Evolutionary conservation across 2,797 vertebrate species (phyloP), one percentile per base, ranked within the genome.

Genomic region (Merluccius polli): DNA sequence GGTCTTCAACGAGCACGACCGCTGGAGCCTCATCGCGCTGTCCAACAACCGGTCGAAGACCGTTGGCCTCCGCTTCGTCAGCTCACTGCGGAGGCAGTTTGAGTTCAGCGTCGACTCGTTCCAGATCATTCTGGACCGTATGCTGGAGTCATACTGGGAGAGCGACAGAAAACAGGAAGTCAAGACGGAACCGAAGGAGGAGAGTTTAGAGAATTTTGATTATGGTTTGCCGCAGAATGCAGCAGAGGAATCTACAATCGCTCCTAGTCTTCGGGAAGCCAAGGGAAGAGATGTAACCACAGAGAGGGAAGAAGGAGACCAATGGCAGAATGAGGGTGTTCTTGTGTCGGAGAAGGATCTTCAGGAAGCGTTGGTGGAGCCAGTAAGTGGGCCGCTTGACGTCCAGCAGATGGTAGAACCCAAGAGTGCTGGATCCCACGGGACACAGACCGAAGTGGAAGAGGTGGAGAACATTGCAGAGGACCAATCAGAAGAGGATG

Each of bases 51-150:
- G 93, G 0, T 96, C 97, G 7, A 98, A 98, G 84, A 98, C 98
- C 0, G 93, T 99, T 70, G 98, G 96, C 74, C 91, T 99, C 18
- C 94, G 98, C 81, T 99, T 99, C 0, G 97, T 99, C 48, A 95
- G 93, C 84, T 96, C 96, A 0, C 93, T 99, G 11, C 91, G 95
- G 8, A 92, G 97, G 31, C 97, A 99, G 89, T 99, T 99, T 83
- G 97, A 99, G 90, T 99, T 99, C 82, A 99, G 98, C 0, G 97
- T 99, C 24, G 98, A 99, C 88, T 99, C 98, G 59, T 99, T 99
- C 90, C 98, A 99, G 80, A 98, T 99, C 72, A 90, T 96, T 74
- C 90, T 99, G 81, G 95, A 98, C 84, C 92, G 95, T 15, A 94
- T 99, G 83, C 89, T 99, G 21, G 91, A 93, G 5, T 90, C 94